Conservation (phyloP, 2,113 vertebrate genomes). For the Hipposideros armiger region DNA sequence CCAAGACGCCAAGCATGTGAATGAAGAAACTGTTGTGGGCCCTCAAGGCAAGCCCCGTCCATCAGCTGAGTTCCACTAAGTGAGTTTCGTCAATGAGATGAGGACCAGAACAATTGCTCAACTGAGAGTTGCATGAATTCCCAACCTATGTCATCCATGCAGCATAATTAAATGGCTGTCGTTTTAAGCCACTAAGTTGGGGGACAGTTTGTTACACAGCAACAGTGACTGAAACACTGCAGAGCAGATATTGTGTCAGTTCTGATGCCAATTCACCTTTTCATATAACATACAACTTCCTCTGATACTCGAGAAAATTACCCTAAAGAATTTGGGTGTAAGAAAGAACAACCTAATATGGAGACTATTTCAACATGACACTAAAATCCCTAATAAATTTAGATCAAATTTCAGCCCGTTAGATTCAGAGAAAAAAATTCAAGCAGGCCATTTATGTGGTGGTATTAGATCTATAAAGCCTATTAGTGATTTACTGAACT, state of each 20-base stretch:
- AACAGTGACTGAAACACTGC: not conserved
- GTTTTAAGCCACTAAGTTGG: not conserved
- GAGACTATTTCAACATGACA: not conserved
- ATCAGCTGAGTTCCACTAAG: not conserved
- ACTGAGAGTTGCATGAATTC: not conserved
- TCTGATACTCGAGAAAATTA: not conserved
- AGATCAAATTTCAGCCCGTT: not conserved
- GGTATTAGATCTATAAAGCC: not conserved
- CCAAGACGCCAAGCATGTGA: too few species aligned
- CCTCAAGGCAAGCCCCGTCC: not conserved
- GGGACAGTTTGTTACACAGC: not conserved
- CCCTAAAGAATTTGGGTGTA: not conserved
- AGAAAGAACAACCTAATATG: not conserved
- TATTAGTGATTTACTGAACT: not conserved
- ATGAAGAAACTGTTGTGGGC: too few species aligned
- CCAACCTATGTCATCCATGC: not conserved
- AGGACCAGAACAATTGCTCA: not conserved
- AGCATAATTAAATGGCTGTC: not conserved
- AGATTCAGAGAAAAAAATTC: not conserved
- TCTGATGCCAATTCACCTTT: not conserved
- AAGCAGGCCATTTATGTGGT: not conserved
- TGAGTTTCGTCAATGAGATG: not conserved
- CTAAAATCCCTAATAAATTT: not conserved
- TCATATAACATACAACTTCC: not conserved
- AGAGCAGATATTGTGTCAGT: not conserved